A percentile compares a stretch with the other conserved stretches of the same genome.
phyloP scores from a whole-genome alignment of 2,888 invertebrate species.

The Perdita meconis region DNA sequence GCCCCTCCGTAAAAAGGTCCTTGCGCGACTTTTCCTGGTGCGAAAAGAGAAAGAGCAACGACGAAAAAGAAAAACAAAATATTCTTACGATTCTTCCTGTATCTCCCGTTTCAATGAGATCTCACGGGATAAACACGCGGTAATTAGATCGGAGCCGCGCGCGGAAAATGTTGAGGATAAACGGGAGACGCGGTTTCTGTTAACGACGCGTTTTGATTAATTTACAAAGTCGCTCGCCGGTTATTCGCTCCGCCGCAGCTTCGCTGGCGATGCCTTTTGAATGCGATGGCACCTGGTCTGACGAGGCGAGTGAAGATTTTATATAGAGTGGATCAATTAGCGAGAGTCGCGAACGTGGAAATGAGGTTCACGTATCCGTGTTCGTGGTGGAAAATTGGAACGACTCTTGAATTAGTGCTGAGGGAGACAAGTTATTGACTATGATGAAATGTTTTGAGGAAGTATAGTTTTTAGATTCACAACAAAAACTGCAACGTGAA shows the following conservation, averaged over 20 bases:
- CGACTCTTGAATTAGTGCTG: no score
- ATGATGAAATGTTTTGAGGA: no score
- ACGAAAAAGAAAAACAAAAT: constrained; percentile 33
- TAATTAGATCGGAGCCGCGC: constrained; percentile 54
- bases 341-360: background rate
- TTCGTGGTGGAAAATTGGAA: background rate
- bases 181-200: constrained; percentile 29
- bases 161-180: constrained; percentile 49
- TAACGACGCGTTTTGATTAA: constrained; percentile 31
- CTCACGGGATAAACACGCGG: constrained; percentile 40
- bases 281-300: constrained; percentile 2
- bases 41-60: constrained; percentile 14
- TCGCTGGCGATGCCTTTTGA: constrained; percentile 5
- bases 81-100: constrained; percentile 47
- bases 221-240: constrained; percentile 16
- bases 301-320: background rate
- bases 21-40: background rate
- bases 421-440: no score
- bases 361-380: background rate
- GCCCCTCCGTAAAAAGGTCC: background rate
- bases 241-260: constrained; percentile 36
- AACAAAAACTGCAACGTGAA: no score
- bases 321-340: constrained; percentile 3
- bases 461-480: no score
- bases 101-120: constrained; percentile 22